phyloP scores from a whole-genome alignment of 1,140 invertebrate species.

The Drosophila parvula region DNA sequence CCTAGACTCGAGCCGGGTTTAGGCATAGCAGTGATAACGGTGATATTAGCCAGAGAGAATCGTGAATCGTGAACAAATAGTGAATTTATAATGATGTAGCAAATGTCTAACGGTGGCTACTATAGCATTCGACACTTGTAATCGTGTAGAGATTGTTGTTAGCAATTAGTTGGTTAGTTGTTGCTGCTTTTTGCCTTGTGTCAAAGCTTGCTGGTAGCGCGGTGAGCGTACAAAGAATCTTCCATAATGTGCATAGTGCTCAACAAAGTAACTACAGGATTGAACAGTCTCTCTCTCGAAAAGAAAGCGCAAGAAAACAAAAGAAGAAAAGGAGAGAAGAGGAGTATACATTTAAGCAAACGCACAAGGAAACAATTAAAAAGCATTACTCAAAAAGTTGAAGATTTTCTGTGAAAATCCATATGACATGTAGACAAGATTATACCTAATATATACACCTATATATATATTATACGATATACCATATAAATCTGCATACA shows the following conservation, averaged over 20 bases:
- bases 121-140: slow-evolving; percentile 42
- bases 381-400: slow-evolving; percentile 80
- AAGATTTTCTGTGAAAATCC: slow-evolving; percentile 83
- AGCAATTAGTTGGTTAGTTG: slow-evolving; percentile 64
- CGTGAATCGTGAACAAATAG: slow-evolving; percentile 72
- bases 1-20: slow-evolving; percentile 66
- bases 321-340: slow-evolving; percentile 10
- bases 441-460: slow-evolving; percentile 75
- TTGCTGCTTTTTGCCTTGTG: slow-evolving; percentile 59
- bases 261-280: slow-evolving; percentile 59
- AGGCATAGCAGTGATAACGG: slow-evolving; percentile 74
- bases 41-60: slow-evolving; percentile 77
- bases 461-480: slow-evolving; percentile 67
- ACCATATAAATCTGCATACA: slow-evolving; percentile 70
- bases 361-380: slow-evolving; percentile 70
- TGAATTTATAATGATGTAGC: slow-evolving; percentile 72
- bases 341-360: slow-evolving; percentile 39
- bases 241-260: slow-evolving; percentile 72
- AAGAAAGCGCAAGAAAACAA: slow-evolving; percentile 45
- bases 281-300: slow-evolving; percentile 41
- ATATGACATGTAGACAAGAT: slow-evolving; percentile 75
- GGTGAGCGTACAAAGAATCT: slow-evolving; percentile 63
- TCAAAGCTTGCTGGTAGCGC: slow-evolving; percentile 39
- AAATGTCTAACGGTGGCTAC: slow-evolving; percentile 38
- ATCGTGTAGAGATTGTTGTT: slow-evolving; percentile 63